phyloP scores from a whole-genome alignment of 2,888 invertebrate species.

The Chorisops tibialis region DNA sequence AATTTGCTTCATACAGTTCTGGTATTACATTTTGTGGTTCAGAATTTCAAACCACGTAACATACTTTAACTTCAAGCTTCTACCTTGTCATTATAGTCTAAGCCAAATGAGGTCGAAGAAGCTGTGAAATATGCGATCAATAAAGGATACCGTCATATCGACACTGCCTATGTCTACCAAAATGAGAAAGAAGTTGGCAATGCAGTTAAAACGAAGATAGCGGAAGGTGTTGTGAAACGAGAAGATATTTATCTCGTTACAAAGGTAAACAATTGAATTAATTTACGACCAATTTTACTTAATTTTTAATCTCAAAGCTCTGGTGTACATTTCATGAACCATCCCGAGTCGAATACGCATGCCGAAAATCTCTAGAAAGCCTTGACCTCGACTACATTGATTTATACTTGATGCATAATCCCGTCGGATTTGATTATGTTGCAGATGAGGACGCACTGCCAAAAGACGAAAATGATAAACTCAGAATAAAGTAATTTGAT shows the following conservation, averaged over 20 bases:
- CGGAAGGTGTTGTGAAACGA: slow-evolving; percentile 51
- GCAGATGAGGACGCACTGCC: slow-evolving; percentile 7
- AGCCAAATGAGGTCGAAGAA: slow-evolving; percentile 59
- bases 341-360: slow-evolving; percentile 68
- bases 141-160: slow-evolving; percentile 57
- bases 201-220: slow-evolving; percentile 51
- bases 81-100: slow-evolving; percentile 54
- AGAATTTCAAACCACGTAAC: no score
- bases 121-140: slow-evolving; percentile 55
- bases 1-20: no score
- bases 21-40: no score
- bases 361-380: slow-evolving; percentile 65
- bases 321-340: slow-evolving; percentile 87
- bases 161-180: slow-evolving; percentile 56
- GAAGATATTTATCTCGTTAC: slow-evolving; percentile 50
- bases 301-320: slow-evolving; percentile 60
- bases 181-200: slow-evolving; percentile 52
- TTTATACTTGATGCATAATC: slow-evolving; percentile 82
- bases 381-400: slow-evolving; percentile 75
- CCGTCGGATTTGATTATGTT: slow-evolving; percentile 56
- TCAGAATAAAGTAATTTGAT: neutral
- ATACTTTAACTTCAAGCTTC: no score
- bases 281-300: neutral
- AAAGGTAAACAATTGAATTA: slow-evolving; percentile 39
- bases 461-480: neutral